Conservation (phyloP, 2,888 invertebrate species). For the Thelaira solivaga region DNA sequence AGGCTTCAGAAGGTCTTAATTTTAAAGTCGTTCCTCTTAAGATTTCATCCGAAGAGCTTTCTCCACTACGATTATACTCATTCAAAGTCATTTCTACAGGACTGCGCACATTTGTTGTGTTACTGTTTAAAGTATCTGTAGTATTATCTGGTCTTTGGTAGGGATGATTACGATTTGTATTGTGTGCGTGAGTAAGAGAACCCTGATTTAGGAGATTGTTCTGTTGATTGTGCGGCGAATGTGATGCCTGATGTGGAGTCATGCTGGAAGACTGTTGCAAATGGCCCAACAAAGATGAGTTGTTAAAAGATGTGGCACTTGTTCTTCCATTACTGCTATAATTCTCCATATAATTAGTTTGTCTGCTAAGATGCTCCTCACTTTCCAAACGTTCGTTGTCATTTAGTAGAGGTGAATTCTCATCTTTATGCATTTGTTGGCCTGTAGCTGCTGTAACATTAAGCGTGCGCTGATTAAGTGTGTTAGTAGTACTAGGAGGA, state of each 20-base stretch:
- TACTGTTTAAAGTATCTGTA: conserved; percentile 64
- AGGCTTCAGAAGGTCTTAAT: conserved; percentile 70
- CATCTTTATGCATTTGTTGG: conserved; percentile 34
- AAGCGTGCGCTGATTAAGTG: conserved; percentile 47
- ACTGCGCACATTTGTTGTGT: conserved; percentile 68
- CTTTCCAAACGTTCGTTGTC: conserved; percentile 43
- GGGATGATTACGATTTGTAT: conserved; percentile 65
- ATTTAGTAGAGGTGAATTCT: conserved; percentile 44
- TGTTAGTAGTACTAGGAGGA: too few relatives aligned
- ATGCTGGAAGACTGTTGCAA: conserved; percentile 39
- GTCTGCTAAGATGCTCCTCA: conserved; percentile 45
- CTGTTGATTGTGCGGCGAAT: conserved; percentile 42
- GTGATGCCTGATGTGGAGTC: conserved; percentile 30
- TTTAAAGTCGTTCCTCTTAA: conserved; percentile 73
- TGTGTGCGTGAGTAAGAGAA: conserved; percentile 62
- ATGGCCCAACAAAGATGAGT: conserved; percentile 31
- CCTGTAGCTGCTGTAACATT: conserved; percentile 18
- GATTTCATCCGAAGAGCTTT: conserved; percentile 68
- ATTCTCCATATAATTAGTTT: conserved; percentile 31
- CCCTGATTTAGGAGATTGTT: conserved; percentile 11
- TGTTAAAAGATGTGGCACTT: conserved; percentile 22
- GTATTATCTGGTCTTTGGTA: conserved; percentile 67
- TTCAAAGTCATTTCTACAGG: conserved; percentile 76
- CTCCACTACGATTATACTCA: conserved; percentile 73
- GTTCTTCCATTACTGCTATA: conserved; percentile 42